Percentiles rank a stretch among this genome's conserved stretches.
These are phyloP conservation scores for Cololabis saira DNA, from an alignment of 2,113 vertebrate species.

Conservation along the genomic window DNA sequence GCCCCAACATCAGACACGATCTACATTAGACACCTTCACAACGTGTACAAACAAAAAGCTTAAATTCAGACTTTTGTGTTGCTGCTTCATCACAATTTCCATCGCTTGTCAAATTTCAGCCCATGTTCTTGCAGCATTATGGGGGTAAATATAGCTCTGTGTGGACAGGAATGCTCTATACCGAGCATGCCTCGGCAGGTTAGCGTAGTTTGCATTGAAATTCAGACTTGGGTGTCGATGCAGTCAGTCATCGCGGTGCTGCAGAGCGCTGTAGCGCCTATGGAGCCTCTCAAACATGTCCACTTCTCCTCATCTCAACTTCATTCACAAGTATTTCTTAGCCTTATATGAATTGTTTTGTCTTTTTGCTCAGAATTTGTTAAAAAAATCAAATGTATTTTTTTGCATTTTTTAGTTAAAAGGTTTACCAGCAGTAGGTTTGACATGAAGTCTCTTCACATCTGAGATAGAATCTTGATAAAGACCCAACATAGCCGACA, in stretches of 20 bases:
- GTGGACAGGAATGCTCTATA: slow-evolving; percentile 68
- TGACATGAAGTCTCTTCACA: too few species aligned
- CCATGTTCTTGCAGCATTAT: not conserved
- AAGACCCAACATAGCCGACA: too few species aligned
- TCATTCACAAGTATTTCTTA: too few species aligned
- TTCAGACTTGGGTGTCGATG: slow-evolving; percentile 50
- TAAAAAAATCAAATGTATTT: too few species aligned
- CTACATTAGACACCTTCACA: slow-evolving; percentile 16
- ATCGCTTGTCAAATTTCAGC: not conserved
- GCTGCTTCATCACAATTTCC: too few species aligned
- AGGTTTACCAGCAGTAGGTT: too few species aligned
- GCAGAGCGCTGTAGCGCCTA: not conserved
- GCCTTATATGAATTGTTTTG: too few species aligned
- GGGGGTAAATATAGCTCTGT: slow-evolving; percentile 15
- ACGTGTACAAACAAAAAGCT: not conserved
- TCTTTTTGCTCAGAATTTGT: too few species aligned
- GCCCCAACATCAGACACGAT: slow-evolving; percentile 14
- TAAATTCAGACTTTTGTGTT: too few species aligned
- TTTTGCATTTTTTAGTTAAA: too few species aligned
- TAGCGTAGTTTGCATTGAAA: slow-evolving; percentile 50
- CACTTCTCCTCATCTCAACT: too few species aligned
- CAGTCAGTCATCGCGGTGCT: slow-evolving; percentile 36
- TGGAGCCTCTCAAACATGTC: not conserved
- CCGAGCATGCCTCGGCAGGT: slow-evolving; percentile 61
- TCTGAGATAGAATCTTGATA: too few species aligned